Evolutionary conservation across 2,113 vertebrate species (phyloP), one percentile per base, ranked within the genome.

Genomic region (Australoheros scitulus): DNA sequence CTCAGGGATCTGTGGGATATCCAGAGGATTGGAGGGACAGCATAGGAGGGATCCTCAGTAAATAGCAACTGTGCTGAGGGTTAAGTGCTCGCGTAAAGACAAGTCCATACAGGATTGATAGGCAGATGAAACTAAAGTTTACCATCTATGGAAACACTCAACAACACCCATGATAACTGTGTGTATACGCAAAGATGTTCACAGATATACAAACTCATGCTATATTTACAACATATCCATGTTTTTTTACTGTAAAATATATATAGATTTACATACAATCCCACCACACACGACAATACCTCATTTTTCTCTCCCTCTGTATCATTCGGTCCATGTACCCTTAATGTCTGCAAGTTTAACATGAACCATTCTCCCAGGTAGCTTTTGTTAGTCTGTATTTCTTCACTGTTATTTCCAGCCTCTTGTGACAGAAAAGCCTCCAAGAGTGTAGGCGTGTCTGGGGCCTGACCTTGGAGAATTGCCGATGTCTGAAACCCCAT

Each of bases 1-100:
- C 94, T 92, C 80, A 81, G 92, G 95, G 96, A 97, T 97, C 97
- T 97, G 96, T 94, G 86, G 94, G 92, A 95, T 96, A 97, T 97
- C 96, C 95, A 94, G 89, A 82, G 92, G 94, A 96, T 96, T 96
- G 96, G 96, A 96, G 95, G 63, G 89, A 97, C 96, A 95, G 81
- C 88, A 80, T 76, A 52, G 82, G 76, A 85, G 85, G 86, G 84
- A 93, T 92, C 82, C 81, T 94, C 29, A 88, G 96, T 97, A 97
- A 97, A 97, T 96, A 97, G 96, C 89, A 92, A 91, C 86, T 86
- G 70, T 87, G 88, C 77, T 61, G 50, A 70, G 86, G 94, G 92
- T 92, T 91, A 89, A 89, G 75, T 85, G 83, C 61, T 58, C 10
- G 29, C 81, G 64, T 88, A 74, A 72, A 84, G 80, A 86, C 63